Conservation (phyloP, 23 tunicate genomes). For the Halocynthia aurantium region DNA sequence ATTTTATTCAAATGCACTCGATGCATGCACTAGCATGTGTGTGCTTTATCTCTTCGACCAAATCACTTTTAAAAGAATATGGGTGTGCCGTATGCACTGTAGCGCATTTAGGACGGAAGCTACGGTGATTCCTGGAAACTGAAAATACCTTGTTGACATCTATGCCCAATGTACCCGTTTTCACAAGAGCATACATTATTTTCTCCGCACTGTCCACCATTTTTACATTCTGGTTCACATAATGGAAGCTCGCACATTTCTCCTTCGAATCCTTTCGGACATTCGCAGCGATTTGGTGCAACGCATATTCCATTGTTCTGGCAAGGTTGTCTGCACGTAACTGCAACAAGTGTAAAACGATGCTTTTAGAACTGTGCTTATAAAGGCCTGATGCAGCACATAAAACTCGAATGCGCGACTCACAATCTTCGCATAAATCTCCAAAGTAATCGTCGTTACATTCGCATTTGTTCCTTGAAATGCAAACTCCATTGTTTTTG, state of each 20-base stretch:
- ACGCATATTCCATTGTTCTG: background rate
- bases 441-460: background rate
- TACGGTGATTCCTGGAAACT: too few species aligned
- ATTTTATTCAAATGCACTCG: too few species aligned
- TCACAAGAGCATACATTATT: background rate
- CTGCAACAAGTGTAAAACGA: background rate
- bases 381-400: background rate
- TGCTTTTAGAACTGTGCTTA: background rate
- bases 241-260: background rate
- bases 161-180: background rate
- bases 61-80: too few species aligned
- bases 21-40: too few species aligned
- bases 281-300: background rate
- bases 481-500: constrained; percentile 3
- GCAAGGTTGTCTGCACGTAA: background rate
- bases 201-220: background rate
- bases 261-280: constrained; percentile 2
- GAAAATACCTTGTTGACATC: constrained; percentile 2
- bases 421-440: background rate
- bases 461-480: background rate
- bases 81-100: too few species aligned
- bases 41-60: too few species aligned
- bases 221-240: background rate
- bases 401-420: background rate
- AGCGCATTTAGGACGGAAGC: too few species aligned